Evolutionary conservation across 2,113 vertebrate species (phyloP).

Genomic region (Myxocyprinus asiaticus): DNA sequence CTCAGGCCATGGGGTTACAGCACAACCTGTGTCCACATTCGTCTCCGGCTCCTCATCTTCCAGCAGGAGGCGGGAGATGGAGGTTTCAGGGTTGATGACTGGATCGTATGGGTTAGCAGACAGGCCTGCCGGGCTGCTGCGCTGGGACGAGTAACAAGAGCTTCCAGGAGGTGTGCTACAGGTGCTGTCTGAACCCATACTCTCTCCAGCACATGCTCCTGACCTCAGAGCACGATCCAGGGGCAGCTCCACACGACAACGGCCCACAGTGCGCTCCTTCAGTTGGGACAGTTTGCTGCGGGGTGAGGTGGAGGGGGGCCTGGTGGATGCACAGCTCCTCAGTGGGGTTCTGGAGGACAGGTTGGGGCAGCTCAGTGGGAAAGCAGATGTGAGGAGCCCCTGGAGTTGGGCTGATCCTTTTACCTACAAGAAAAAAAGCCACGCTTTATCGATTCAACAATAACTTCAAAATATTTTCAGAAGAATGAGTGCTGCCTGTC

Average conservation of each 20-base stretch:
- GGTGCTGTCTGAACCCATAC: slow-evolving; percentile 45
- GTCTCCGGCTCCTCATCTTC: slow-evolving; percentile 74
- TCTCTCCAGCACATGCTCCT: slow-evolving; percentile 29
- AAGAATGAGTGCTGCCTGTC: too few species aligned
- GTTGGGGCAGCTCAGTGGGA: slow-evolving; percentile 56
- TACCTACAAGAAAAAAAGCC: slow-evolving; percentile 71
- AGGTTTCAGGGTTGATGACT: slow-evolving; percentile 24
- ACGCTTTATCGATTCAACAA: neutral
- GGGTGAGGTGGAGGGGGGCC: slow-evolving; percentile 29
- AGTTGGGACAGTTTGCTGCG: slow-evolving; percentile 54
- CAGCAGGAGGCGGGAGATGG: slow-evolving; percentile 44
- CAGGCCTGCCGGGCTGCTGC: slow-evolving; percentile 53
- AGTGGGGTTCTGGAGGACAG: slow-evolving; percentile 54
- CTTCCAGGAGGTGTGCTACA: slow-evolving; percentile 63
- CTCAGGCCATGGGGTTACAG: slow-evolving; percentile 40
- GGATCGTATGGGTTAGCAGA: slow-evolving; percentile 45
- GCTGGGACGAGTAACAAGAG: slow-evolving; percentile 58
- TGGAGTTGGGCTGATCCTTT: slow-evolving; percentile 65
- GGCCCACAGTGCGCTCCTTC: slow-evolving; percentile 53
- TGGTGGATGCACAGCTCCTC: slow-evolving; percentile 49
- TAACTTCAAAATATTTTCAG: too few species aligned
- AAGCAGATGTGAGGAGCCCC: slow-evolving; percentile 62
- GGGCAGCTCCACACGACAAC: slow-evolving; percentile 46
- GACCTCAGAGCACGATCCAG: slow-evolving; percentile 46
- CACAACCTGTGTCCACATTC: slow-evolving; percentile 84